These are phyloP conservation scores for Scylla paramamosain DNA, from an alignment of 1,140 invertebrate genomes.

Conservation along the genomic window DNA sequence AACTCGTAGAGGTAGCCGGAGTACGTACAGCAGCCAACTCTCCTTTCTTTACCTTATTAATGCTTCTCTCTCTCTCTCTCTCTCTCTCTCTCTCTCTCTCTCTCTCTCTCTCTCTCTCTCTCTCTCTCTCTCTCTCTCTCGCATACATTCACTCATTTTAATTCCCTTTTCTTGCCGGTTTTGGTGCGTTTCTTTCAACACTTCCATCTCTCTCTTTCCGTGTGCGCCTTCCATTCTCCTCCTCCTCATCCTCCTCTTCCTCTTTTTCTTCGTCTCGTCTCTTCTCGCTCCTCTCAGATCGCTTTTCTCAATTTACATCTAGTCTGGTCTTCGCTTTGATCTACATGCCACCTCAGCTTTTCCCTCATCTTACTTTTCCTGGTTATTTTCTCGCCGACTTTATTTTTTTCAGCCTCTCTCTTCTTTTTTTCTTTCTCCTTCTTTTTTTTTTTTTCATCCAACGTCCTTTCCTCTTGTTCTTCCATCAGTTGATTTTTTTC, in stretches of 20 bases:
- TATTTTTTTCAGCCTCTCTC: background rate
- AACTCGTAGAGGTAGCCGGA: background rate
- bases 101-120: background rate
- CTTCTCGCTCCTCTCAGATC: background rate
- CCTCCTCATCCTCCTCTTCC: background rate
- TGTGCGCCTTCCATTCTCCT: background rate
- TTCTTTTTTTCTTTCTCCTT: background rate
- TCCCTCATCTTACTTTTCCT: background rate
- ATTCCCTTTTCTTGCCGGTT: no score
- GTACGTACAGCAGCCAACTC: no score
- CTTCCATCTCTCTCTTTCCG: background rate
- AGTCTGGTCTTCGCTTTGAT: background rate
- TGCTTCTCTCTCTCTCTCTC: background rate
- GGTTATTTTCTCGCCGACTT: no score
- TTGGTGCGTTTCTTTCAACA: no score
- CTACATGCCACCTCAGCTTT: background rate
- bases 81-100: background rate
- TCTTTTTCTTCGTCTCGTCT: no score
- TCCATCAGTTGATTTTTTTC: background rate
- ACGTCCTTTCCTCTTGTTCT: background rate
- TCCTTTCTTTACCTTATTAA: background rate
- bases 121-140: slow-evolving; percentile 2
- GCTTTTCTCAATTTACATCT: slow-evolving; percentile 9
- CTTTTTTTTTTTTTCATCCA: background rate
- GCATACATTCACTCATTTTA: no score